Conservation (phyloP, 2,888 invertebrate genomes). For the Drosophila kuntzei region DNA sequence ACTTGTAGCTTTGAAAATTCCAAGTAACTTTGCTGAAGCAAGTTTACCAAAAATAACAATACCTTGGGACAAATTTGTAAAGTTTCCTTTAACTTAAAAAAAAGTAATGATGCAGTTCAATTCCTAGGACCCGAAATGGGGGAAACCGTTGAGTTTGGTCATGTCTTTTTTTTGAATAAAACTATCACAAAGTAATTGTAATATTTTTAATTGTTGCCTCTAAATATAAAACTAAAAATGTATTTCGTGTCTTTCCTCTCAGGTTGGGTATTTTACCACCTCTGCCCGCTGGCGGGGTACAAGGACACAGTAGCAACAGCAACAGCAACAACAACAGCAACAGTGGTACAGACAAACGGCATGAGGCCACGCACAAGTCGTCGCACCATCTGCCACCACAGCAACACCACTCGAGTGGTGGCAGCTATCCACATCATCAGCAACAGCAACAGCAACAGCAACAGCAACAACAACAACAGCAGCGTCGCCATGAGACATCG, state of each 20-base stretch:
- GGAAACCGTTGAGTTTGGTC: too few species aligned
- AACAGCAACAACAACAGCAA: slow-evolving; percentile 57
- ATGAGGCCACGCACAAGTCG: slow-evolving; percentile 87
- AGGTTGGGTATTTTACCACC: slow-evolving; percentile 83
- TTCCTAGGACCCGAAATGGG: too few species aligned
- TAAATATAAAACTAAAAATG: background rate
- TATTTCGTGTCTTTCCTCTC: background rate
- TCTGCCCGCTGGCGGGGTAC: slow-evolving; percentile 86
- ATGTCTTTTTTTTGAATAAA: too few species aligned
- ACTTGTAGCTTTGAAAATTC: too few species aligned
- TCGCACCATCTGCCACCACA: slow-evolving; percentile 88
- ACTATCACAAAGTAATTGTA: too few species aligned
- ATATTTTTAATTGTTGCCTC: too few species aligned
- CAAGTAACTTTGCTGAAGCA: too few species aligned
- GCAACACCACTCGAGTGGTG: slow-evolving; percentile 46
- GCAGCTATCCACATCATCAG: slow-evolving; percentile 34
- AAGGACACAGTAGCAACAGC: slow-evolving; percentile 46
- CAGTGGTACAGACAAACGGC: slow-evolving; percentile 65
- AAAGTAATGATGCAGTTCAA: too few species aligned
- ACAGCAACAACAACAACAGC: slow-evolving; percentile 48
- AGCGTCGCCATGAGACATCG: slow-evolving; percentile 82
- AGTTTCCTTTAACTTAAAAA: too few species aligned
- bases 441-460: slow-evolving; percentile 50
- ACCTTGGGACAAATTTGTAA: too few species aligned
- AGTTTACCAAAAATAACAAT: too few species aligned